Evolutionary conservation across 2,797 vertebrate genomes (phyloP).

Genomic region (Lagocephalus sceleratus): DNA sequence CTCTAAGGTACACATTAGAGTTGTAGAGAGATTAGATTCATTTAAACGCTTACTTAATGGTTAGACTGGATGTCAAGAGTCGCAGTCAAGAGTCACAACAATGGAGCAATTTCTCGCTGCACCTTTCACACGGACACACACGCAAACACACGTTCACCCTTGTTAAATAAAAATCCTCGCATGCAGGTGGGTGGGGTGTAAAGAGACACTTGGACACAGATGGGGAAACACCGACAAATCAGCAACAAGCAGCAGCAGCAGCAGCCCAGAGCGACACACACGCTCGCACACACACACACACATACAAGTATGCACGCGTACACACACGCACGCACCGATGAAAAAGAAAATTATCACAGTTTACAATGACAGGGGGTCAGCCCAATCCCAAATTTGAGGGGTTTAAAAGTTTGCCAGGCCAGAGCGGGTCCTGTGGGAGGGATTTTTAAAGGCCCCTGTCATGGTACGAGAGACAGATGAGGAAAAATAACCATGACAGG

Average conservation of each 20-base stretch:
- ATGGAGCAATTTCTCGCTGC: constrained; percentile 7
- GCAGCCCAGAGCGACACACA: constrained; percentile 1
- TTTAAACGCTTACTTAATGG: too few relatives aligned
- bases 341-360: constrained; percentile 22
- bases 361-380: constrained; percentile 29
- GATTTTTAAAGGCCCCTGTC: constrained; percentile 5
- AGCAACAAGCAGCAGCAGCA: constrained; percentile 35
- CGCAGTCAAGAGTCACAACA: neutral
- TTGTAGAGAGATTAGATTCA: too few relatives aligned
- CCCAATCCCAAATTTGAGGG: constrained; percentile 33
- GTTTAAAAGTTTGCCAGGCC: constrained; percentile 1
- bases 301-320: too few relatives aligned
- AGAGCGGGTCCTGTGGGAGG: constrained; percentile 40
- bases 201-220: constrained; percentile 38
- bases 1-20: too few relatives aligned
- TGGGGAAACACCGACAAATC: constrained; percentile 17
- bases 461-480: constrained; percentile 30
- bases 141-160: constrained; percentile 16
- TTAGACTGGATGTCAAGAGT: too few relatives aligned
- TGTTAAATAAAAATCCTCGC: constrained; percentile 20
- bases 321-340: neutral
- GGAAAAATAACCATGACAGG: neutral
- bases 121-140: constrained; percentile 11
- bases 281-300: too few relatives aligned
- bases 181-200: constrained; percentile 51